A percentile compares a stretch with the other conserved stretches of the same genome.
Evolutionary conservation across 2,113 vertebrate genomes (phyloP).

Genomic region (Thamnophis sirtalis): DNA sequence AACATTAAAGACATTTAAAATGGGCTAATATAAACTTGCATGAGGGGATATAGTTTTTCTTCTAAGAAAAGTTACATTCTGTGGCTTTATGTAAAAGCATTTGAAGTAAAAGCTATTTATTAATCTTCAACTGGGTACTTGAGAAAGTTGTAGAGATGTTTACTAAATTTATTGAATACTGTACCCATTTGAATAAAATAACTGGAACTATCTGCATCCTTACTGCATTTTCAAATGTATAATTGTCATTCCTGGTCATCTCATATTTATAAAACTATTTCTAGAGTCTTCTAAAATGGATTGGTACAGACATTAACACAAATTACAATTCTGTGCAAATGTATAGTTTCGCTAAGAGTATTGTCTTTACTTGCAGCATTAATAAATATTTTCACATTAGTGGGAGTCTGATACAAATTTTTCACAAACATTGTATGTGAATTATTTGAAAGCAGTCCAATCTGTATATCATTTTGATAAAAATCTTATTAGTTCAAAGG

Average conservation of each 20-base stretch:
- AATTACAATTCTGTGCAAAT: neutral
- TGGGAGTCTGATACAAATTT: conserved; percentile 24
- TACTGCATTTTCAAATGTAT: neutral
- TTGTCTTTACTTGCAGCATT: neutral
- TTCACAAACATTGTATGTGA: conserved; percentile 45
- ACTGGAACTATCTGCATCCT: neutral
- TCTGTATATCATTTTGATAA: conserved; percentile 44
- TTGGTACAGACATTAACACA: neutral
- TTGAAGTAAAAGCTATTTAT: neutral
- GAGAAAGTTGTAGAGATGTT: neutral
- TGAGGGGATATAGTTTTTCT: neutral
- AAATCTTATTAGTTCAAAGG: conserved; percentile 19
- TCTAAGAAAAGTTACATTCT: neutral
- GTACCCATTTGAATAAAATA: neutral
- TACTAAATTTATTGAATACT: neutral
- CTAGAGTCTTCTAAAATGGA: neutral
- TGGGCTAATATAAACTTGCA: neutral
- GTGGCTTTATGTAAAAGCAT: neutral
- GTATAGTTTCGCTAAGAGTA: neutral
- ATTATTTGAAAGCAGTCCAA: conserved; percentile 46
- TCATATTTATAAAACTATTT: neutral
- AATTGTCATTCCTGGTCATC: neutral
- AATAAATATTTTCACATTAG: neutral
- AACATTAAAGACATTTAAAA: conserved; percentile 2
- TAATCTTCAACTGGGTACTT: neutral